A percentile compares a stretch with the other conserved stretches of the same genome.
phyloP scores from a whole-genome alignment of 2,888 invertebrate species.

The Cataglyphis cursor region DNA sequence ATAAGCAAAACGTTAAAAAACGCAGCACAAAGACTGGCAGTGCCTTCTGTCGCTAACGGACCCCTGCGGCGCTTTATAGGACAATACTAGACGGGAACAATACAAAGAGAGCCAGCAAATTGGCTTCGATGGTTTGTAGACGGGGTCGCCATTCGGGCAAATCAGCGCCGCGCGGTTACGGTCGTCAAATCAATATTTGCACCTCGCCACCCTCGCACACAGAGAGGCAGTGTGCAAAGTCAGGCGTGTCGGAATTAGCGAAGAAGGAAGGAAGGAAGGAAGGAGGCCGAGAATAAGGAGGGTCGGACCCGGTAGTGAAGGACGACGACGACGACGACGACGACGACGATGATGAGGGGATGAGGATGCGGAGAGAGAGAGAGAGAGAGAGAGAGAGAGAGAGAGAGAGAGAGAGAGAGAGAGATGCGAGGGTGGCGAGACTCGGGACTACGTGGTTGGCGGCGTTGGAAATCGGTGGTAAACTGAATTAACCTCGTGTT shows the following conservation, averaged over 20 bases:
- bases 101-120: slow-evolving; percentile 76
- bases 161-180: slow-evolving; percentile 75
- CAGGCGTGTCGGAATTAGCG: slow-evolving; percentile 71
- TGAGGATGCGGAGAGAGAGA: slow-evolving; percentile 5
- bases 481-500: slow-evolving; percentile 82
- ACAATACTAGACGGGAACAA: slow-evolving; percentile 63
- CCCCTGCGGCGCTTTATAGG: slow-evolving; percentile 59
- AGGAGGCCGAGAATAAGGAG: slow-evolving; percentile 39
- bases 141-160: slow-evolving; percentile 70
- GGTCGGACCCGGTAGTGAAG: slow-evolving; percentile 14
- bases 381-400: too few relatives aligned
- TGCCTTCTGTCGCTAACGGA: slow-evolving; percentile 58
- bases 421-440: slow-evolving; percentile 17
- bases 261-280: slow-evolving; percentile 53
- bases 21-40: slow-evolving; percentile 55
- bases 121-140: slow-evolving; percentile 68
- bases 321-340: slow-evolving; percentile 43
- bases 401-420: background rate
- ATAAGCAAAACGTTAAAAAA: slow-evolving; percentile 44
- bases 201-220: slow-evolving; percentile 67
- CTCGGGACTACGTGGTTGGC: slow-evolving; percentile 56
- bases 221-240: slow-evolving; percentile 63
- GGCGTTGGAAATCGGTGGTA: slow-evolving; percentile 78
- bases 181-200: slow-evolving; percentile 82
- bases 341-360: slow-evolving; percentile 37